Conservation (phyloP, 2,888 invertebrate species). For the Lasioglossum figueresi region DNA sequence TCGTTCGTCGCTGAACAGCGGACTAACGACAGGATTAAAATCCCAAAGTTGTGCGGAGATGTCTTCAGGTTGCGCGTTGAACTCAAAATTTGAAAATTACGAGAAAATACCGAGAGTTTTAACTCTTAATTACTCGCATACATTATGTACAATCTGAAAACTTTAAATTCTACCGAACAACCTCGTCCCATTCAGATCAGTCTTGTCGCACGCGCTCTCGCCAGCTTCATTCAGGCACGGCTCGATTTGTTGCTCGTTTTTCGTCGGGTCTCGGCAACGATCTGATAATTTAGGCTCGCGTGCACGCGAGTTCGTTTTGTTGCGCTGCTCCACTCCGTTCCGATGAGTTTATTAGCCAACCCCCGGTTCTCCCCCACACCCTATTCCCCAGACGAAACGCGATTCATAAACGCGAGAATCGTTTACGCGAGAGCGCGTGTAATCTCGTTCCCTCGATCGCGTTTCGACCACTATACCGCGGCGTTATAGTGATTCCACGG, state of each 20-base stretch:
- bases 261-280: constrained; percentile 30
- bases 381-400: neutral
- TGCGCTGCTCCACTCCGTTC: constrained; percentile 13
- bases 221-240: constrained; percentile 19
- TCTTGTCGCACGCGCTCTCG: constrained; percentile 35
- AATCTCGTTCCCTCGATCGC: neutral
- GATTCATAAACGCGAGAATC: constrained; percentile 4
- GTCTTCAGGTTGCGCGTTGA: too few species aligned
- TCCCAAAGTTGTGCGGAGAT: too few species aligned
- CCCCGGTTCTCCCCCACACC: too few species aligned
- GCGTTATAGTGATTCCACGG: neutral
- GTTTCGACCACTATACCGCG: neutral
- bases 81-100: too few species aligned
- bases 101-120: too few species aligned
- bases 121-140: too few species aligned
- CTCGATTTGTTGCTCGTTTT: constrained; percentile 23
- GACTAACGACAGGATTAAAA: too few species aligned
- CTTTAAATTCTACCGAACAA: too few species aligned
- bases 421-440: neutral
- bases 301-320: constrained; percentile 33
- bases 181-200: constrained; percentile 41
- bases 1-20: too few species aligned
- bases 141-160: too few species aligned
- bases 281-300: constrained; percentile 50
- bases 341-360: constrained; percentile 31